Evolutionary conservation across 2,797 vertebrate genomes (phyloP).

Genomic region (Pangasius larnaudii): DNA sequence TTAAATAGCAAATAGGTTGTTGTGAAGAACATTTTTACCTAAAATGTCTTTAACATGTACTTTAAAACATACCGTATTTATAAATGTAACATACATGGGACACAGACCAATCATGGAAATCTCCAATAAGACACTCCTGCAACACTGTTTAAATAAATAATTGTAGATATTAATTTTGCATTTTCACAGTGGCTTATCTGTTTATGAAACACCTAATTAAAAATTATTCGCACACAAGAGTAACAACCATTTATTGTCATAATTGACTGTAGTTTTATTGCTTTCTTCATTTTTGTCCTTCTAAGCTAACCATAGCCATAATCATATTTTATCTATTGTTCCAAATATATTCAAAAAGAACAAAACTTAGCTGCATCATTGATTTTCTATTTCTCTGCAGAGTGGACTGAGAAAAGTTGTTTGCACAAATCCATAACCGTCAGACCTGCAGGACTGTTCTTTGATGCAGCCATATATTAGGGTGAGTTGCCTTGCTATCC

Average conservation of each 20-base stretch:
- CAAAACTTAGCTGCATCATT: constrained; percentile 19
- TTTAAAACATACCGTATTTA: not conserved
- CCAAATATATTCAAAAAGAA: constrained; percentile 38
- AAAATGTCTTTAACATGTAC: not conserved
- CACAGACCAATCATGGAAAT: not conserved
- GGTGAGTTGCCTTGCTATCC: constrained; percentile 38
- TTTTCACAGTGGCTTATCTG: not conserved
- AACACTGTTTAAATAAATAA: not conserved
- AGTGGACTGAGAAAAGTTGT: constrained; percentile 41
- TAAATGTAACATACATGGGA: not conserved
- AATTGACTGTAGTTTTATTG: not conserved
- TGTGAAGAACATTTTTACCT: not conserved
- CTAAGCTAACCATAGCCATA: not conserved
- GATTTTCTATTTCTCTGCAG: constrained; percentile 44
- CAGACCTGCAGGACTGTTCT: constrained; percentile 54
- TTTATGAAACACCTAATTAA: not conserved
- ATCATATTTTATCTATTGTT: constrained; percentile 20
- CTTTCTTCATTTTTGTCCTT: not conserved
- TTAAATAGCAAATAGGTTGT: not conserved
- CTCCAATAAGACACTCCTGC: not conserved
- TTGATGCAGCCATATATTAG: constrained; percentile 53
- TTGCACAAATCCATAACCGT: constrained; percentile 50
- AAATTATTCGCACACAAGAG: not conserved
- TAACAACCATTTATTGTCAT: not conserved
- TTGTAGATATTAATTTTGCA: not conserved